A percentile compares a stretch with the other conserved stretches of the same genome.
Conservation (phyloP, 2,113 vertebrate genomes). For the Gavialis gangeticus region DNA sequence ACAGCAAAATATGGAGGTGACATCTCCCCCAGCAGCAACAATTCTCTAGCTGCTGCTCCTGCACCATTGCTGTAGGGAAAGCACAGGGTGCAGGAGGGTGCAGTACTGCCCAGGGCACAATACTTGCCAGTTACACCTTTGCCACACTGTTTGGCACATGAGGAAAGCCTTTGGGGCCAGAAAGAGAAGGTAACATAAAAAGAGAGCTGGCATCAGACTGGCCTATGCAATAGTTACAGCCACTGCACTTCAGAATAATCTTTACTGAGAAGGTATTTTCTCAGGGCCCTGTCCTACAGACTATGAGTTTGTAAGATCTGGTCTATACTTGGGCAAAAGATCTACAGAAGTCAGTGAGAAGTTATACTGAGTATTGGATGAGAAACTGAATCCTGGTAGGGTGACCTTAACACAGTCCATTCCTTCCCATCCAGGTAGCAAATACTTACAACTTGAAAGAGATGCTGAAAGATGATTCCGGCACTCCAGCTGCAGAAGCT, state of each 20-base stretch:
- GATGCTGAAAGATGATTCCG: constrained; percentile 25
- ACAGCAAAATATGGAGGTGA: too few relatives aligned
- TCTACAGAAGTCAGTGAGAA: background rate
- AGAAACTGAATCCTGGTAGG: background rate
- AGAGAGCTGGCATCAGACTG: background rate
- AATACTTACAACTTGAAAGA: background rate
- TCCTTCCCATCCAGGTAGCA: constrained; percentile 16
- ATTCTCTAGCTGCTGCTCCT: too few relatives aligned
- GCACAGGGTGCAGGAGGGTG: too few relatives aligned
- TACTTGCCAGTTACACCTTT: too few relatives aligned
- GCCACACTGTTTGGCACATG: too few relatives aligned
- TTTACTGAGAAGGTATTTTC: constrained; percentile 9
- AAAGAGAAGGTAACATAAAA: background rate
- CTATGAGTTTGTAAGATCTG: background rate
- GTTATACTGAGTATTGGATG: constrained; percentile 2
- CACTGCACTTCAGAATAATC: background rate
- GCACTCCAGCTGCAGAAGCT: background rate
- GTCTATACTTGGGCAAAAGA: background rate
- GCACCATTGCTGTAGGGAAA: too few relatives aligned
- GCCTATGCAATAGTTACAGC: background rate
- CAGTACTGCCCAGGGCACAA: too few relatives aligned
- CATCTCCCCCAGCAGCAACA: too few relatives aligned
- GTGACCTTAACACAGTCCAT: constrained; percentile 57
- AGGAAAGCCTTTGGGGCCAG: background rate
- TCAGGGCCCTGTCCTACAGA: constrained; percentile 7